Conservation (phyloP, 2,888 invertebrate genomes). For the Hyalella azteca region DNA sequence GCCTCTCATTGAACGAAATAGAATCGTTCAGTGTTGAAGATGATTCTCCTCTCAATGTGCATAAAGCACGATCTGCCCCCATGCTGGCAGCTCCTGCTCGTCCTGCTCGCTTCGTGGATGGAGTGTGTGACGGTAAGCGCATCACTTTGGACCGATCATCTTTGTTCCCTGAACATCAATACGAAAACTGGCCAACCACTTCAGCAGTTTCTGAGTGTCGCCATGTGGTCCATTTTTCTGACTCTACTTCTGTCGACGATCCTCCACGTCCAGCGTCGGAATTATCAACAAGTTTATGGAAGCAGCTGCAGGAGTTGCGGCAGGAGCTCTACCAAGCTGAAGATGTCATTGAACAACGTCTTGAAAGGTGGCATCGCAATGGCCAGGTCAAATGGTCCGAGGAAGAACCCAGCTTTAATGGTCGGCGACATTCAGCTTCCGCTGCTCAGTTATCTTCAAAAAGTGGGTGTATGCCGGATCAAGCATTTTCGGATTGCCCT, state of each 20-base stretch:
- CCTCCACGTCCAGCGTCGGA: not conserved
- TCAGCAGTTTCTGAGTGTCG: not conserved
- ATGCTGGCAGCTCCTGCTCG: not conserved
- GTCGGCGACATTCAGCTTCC: not conserved
- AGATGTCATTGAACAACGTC: slow-evolving; percentile 17
- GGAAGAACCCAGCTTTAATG: not conserved
- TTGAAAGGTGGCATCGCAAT: slow-evolving; percentile 14
- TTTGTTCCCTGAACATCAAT: slow-evolving; percentile 1
- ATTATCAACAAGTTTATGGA: not conserved
- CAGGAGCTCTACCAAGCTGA: slow-evolving; percentile 23
- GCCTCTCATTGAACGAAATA: not conserved
- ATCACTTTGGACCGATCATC: not conserved
- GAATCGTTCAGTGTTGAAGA: slow-evolving; percentile 3
- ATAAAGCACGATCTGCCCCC: not conserved
- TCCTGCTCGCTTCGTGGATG: slow-evolving; percentile 19
- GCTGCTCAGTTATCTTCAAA: not conserved
- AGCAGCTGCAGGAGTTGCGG: slow-evolving; percentile 17
- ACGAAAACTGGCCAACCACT: slow-evolving; percentile 5
- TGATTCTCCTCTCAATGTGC: not conserved
- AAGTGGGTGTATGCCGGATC: not conserved
- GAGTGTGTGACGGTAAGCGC: not conserved
- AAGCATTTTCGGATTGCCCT: not conserved
- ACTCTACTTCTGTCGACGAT: not conserved
- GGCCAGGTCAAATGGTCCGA: not conserved
- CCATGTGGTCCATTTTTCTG: not conserved